Conservation (phyloP, 2,797 vertebrate species). For the Rhabdophis nuchalis region DNA sequence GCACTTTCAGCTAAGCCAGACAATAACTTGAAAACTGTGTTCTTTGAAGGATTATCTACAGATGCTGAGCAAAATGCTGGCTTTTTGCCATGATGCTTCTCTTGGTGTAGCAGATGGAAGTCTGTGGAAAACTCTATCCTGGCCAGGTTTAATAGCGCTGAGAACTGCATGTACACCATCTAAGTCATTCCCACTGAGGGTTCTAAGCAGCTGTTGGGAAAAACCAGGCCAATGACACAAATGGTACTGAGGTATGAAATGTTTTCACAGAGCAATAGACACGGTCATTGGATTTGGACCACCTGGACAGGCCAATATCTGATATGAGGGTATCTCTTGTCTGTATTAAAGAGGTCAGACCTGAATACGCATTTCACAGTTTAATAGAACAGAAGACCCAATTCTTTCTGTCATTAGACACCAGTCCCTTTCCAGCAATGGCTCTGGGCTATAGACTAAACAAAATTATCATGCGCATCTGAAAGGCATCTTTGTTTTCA, state of each 20-base stretch:
- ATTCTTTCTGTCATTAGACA: not conserved
- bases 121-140: not conserved
- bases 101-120: not conserved
- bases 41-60: not conserved
- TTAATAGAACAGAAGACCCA: not conserved
- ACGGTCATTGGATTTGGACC: not conserved
- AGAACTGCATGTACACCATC: not conserved
- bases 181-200: not conserved
- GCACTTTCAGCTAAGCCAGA: not conserved
- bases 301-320: not conserved
- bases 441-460: not conserved
- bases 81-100: not conserved
- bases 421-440: not conserved
- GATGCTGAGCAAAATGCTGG: not conserved
- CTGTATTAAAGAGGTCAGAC: not conserved
- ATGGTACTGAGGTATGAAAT: not conserved
- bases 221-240: not conserved
- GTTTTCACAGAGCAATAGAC: not conserved
- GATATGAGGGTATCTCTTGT: not conserved
- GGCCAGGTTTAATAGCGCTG: not conserved
- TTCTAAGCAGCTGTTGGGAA: not conserved
- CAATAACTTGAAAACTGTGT: not conserved
- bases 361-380: not conserved
- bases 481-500: not conserved
- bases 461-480: not conserved